A percentile compares a stretch with the other conserved stretches of the same genome.
Evolutionary conservation across 2,797 vertebrate species (phyloP).

Genomic region (Enteromius argenteus): DNA sequence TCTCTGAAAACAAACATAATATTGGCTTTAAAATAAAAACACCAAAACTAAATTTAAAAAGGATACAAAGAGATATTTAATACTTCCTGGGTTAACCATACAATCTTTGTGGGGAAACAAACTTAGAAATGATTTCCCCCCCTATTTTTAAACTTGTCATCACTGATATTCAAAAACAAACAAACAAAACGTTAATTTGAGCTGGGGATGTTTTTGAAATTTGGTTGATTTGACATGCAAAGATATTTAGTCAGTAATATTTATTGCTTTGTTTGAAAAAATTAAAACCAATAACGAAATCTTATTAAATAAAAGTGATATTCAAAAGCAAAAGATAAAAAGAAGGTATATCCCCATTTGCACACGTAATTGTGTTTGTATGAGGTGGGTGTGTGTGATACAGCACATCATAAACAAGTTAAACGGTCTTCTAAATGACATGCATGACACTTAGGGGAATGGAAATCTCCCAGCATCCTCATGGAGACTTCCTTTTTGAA

Average conservation of each 20-base stretch:
- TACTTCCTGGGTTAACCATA: background rate
- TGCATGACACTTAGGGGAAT: conserved; percentile 35
- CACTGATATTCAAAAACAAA: background rate
- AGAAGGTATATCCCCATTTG: background rate
- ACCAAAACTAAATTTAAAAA: background rate
- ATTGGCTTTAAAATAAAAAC: background rate
- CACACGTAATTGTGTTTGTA: conserved; percentile 22
- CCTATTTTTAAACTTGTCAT: background rate
- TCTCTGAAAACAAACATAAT: background rate
- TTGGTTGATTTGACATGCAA: background rate
- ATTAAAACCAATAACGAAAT: background rate
- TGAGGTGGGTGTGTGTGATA: conserved; percentile 5
- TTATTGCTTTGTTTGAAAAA: background rate
- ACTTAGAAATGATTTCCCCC: too few species aligned
- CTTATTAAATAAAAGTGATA: background rate
- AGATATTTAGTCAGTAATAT: background rate
- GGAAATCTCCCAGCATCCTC: conserved; percentile 50
- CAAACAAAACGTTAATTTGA: background rate
- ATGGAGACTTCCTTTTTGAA: conserved; percentile 52
- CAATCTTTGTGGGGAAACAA: background rate
- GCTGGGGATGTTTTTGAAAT: background rate
- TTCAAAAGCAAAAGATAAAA: background rate
- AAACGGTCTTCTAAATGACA: conserved; percentile 9
- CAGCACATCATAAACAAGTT: conserved; percentile 36
- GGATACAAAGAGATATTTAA: background rate